A percentile compares a stretch with the other conserved stretches of the same genome.
These are phyloP conservation scores for Tetramorium alpestre DNA, from an alignment of 1,140 invertebrate genomes.

Conservation along the genomic window DNA sequence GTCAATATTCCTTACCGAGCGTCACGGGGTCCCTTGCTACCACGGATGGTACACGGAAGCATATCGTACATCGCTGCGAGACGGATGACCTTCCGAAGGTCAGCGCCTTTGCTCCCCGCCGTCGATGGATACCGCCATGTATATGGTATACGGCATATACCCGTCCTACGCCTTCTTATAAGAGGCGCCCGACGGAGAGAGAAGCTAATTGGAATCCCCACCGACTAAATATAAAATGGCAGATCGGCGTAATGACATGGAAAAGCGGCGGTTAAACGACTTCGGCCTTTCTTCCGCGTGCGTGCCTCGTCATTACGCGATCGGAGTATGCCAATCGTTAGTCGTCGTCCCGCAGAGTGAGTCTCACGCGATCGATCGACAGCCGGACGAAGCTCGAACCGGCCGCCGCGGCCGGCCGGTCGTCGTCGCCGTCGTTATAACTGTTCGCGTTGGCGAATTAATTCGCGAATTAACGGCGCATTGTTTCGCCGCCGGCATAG, in stretches of 20 bases:
- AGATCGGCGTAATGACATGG: slow-evolving; percentile 53
- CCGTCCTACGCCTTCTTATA: slow-evolving; percentile 2
- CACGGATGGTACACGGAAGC: slow-evolving; percentile 75
- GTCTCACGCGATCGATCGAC: slow-evolving; percentile 41
- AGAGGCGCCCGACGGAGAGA: slow-evolving; percentile 31
- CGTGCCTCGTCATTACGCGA: slow-evolving; percentile 44
- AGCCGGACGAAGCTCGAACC: background rate
- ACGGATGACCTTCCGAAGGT: slow-evolving; percentile 78
- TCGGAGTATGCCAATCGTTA: slow-evolving; percentile 45
- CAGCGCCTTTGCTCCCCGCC: slow-evolving; percentile 72
- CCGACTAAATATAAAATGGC: slow-evolving; percentile 58
- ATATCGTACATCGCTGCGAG: slow-evolving; percentile 69
- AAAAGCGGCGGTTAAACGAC: slow-evolving; percentile 56
- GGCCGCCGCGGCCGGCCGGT: background rate
- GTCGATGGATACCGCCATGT: slow-evolving; percentile 9
- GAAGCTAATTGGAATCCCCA: slow-evolving; percentile 55
- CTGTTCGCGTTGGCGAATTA: slow-evolving; percentile 52
- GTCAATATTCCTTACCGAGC: slow-evolving; percentile 60
- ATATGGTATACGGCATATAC: slow-evolving; percentile 5
- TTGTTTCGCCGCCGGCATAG: slow-evolving; percentile 25
- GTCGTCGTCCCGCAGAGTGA: slow-evolving; percentile 10
- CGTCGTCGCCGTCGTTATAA: slow-evolving; percentile 42
- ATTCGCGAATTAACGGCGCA: slow-evolving; percentile 54
- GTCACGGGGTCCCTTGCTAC: slow-evolving; percentile 11
- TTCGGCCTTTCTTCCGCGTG: slow-evolving; percentile 49